Conservation (phyloP, 92 coral and sea anemone species). For the Zoanthus gigantus region DNA sequence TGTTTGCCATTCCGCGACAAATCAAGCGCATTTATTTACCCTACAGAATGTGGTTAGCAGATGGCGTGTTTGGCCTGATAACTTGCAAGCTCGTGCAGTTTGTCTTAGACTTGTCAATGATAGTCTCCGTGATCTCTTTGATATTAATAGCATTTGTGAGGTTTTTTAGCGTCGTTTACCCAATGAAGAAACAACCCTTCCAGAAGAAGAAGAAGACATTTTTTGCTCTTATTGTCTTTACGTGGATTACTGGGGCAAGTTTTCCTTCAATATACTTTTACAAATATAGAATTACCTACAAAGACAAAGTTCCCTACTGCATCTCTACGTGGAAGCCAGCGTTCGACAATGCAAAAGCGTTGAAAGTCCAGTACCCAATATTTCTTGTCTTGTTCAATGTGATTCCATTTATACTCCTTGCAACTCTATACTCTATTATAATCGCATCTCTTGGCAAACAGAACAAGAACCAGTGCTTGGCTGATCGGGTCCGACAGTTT, state of each 20-base stretch:
- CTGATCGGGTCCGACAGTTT: not conserved
- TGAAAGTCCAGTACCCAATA: not conserved
- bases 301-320: not conserved
- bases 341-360: not conserved
- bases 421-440: not conserved
- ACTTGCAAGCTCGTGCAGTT: not conserved
- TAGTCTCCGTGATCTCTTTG: conserved; percentile 8
- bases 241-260: not conserved
- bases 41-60: not conserved
- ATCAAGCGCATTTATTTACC: conserved; percentile 7
- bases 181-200: not conserved
- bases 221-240: not conserved
- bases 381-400: not conserved
- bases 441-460: not conserved
- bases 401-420: not conserved
- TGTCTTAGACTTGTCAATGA: not conserved
- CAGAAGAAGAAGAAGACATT: not conserved
- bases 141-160: conserved; percentile 17
- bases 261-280: conserved; percentile 12
- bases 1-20: conserved; percentile 11
- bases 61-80: conserved; percentile 5
- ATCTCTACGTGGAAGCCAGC: conserved; percentile 15
- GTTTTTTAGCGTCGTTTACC: conserved; percentile 5
- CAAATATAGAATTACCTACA: not conserved
- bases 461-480: not conserved